Base-by-base conservation (phyloP, 2,113 vertebrate genomes). In the Crypturellus undulatus region DNA sequence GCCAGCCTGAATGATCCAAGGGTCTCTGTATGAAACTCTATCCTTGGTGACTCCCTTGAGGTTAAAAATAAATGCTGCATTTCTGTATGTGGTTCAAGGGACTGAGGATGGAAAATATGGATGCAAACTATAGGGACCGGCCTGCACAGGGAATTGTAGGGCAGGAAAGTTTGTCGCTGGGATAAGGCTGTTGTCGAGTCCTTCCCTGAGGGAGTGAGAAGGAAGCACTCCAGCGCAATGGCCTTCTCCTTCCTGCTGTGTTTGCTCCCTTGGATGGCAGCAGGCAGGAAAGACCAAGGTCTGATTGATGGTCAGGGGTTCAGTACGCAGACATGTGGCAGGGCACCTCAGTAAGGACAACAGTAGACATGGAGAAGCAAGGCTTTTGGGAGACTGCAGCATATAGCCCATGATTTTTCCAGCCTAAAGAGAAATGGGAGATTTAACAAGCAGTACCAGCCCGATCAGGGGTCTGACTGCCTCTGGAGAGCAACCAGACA, bases 11-110 rank as follows among this genome's bases (percentile, higher is more conserved):
- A 77, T 63, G 62, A 30, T 88, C 67, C 4, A 9, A 90, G 58
- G 25, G 43, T 84, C 49, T 69, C 70, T 47, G n/a, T 59, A 71
- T 68, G 79, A 96, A 97, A 94, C 40, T 47, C 22, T 88, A 75
- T 18, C 36, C 73, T 4, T 25, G 25, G 49, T 95, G 75, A 89
- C 58, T 84, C 79, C 70, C 60, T 90, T 65, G 42, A 22, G 34
- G 81, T 87, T 94, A 96, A 94, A 96, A 96, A 94, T 90, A 95
- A 90, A 72, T 64, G 28, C 62, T 87, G 84, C 43, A 47, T 87
- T 84, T 91, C 84, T 84, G 15, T 67, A 24, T 10, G n/a, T n/a
- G 43, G 28, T 63, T 49, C 75, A 47, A 38, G 38, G 7, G 17
- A 42, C 81, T 67, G 73, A 60, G 89, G 90, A 16, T 3, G 0